These are phyloP conservation scores for Arge pagana DNA, from an alignment of 2,888 invertebrate species.

Conservation along the genomic window DNA sequence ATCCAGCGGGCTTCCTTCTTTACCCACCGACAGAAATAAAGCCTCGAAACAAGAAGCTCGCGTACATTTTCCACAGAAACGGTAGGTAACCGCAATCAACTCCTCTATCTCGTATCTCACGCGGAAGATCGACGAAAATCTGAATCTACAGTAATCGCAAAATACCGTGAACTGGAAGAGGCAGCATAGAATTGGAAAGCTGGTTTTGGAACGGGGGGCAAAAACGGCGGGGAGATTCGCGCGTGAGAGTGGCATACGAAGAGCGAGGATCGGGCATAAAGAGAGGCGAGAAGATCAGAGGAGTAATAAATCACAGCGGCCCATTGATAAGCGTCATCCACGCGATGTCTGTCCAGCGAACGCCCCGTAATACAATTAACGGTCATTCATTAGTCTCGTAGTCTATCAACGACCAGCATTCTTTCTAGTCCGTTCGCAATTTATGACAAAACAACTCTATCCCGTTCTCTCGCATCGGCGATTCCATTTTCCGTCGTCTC, in stretches of 20 bases:
- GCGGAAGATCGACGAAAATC: too few species aligned
- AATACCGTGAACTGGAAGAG: too few species aligned
- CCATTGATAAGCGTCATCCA: constrained; percentile 48
- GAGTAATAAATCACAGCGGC: constrained; percentile 46
- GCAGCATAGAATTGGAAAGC: too few species aligned
- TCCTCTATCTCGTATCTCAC: too few species aligned
- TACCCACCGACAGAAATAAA: not conserved
- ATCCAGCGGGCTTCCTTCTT: constrained; percentile 27
- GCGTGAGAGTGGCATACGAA: too few species aligned
- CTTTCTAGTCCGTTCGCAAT: not conserved
- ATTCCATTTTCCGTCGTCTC: too few species aligned
- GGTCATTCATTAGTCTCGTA: constrained; percentile 44
- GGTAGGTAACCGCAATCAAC: too few species aligned
- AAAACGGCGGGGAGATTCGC: not conserved
- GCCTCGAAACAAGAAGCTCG: not conserved
- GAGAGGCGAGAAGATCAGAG: not conserved
- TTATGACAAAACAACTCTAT: not conserved
- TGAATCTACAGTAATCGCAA: too few species aligned
- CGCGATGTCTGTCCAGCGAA: constrained; percentile 26
- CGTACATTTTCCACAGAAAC: too few species aligned
- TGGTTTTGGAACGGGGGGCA: too few species aligned
- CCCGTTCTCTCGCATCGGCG: too few species aligned
- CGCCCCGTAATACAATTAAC: constrained; percentile 54
- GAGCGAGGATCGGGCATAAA: not conserved
- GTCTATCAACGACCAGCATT: constrained; percentile 2